phyloP scores from a whole-genome alignment of 2,113 vertebrate genomes.

The Tachysurus vachellii region DNA sequence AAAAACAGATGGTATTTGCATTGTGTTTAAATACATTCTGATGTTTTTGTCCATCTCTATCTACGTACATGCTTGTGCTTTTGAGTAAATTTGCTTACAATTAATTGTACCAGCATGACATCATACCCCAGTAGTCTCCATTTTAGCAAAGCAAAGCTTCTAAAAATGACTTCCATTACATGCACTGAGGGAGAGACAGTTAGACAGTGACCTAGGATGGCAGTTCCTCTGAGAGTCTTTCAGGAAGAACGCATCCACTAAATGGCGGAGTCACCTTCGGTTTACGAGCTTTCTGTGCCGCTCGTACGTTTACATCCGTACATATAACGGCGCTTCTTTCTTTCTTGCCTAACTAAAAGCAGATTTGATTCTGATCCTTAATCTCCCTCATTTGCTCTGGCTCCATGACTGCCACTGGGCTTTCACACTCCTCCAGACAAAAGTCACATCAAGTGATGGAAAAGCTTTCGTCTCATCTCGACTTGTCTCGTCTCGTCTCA shows the following conservation, averaged over 20 bases:
- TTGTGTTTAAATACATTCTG: neutral
- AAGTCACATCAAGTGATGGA: neutral
- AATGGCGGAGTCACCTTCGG: neutral
- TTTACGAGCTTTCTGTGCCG: neutral
- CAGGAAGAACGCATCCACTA: neutral
- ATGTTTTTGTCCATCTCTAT: no score
- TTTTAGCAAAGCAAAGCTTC: neutral
- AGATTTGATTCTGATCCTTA: slow-evolving; percentile 46
- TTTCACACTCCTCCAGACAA: slow-evolving; percentile 39
- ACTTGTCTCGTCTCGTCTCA: neutral
- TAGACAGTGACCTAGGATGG: neutral
- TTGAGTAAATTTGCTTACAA: neutral
- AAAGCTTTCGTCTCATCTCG: neutral
- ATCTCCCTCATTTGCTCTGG: slow-evolving; percentile 46
- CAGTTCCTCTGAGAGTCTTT: neutral
- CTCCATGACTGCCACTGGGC: slow-evolving; percentile 8
- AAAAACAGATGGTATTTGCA: neutral
- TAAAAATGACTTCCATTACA: slow-evolving; percentile 36
- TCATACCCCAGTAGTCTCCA: neutral
- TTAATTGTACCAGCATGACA: neutral
- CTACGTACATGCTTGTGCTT: neutral
- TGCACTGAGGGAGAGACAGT: neutral
- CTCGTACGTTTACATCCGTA: neutral
- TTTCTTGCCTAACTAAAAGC: slow-evolving; percentile 31
- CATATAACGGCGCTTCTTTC: neutral